phyloP scores from a whole-genome alignment of 1,140 invertebrate genomes.

The Orius insidiosus region DNA sequence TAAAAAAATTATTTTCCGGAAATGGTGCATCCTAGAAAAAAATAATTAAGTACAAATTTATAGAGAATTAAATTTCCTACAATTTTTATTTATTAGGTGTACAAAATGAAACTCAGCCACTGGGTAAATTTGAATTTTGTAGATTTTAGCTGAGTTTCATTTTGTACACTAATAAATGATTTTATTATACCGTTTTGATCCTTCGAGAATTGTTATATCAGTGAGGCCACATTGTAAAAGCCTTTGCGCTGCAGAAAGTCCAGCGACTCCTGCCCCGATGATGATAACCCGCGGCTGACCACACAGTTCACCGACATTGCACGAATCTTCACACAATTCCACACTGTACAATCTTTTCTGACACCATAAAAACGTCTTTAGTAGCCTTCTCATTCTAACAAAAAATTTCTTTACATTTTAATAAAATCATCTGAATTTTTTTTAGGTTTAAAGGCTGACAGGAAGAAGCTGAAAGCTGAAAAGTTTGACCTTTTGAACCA shows the following conservation, averaged over 20 bases:
- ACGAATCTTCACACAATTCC: background rate
- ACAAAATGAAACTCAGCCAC: too few relatives aligned
- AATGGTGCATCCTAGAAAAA: too few relatives aligned
- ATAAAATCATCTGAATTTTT: constrained; percentile 14
- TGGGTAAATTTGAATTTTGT: too few relatives aligned
- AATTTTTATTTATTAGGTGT: too few relatives aligned
- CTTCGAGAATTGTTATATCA: constrained; percentile 51
- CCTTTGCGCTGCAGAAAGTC: constrained; percentile 51
- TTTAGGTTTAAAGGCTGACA: constrained; percentile 65
- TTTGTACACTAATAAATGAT: too few relatives aligned
- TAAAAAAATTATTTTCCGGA: too few relatives aligned
- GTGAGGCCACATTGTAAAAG: constrained; percentile 46
- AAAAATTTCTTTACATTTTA: constrained; percentile 23
- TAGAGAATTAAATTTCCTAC: too few relatives aligned
- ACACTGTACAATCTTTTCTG: background rate
- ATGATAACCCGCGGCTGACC: constrained; percentile 46
- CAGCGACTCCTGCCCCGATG: constrained; percentile 56
- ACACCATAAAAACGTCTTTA: background rate
- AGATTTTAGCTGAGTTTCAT: too few relatives aligned
- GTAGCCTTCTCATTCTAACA: constrained; percentile 1
- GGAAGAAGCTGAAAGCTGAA: constrained; percentile 78
- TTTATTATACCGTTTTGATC: constrained; percentile 47
- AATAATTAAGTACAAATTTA: too few relatives aligned
- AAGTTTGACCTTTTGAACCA: constrained; percentile 86
- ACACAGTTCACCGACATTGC: background rate